Base-by-base conservation (phyloP, 1,140 invertebrate genomes). In the Hesperophylax magnus region DNA sequence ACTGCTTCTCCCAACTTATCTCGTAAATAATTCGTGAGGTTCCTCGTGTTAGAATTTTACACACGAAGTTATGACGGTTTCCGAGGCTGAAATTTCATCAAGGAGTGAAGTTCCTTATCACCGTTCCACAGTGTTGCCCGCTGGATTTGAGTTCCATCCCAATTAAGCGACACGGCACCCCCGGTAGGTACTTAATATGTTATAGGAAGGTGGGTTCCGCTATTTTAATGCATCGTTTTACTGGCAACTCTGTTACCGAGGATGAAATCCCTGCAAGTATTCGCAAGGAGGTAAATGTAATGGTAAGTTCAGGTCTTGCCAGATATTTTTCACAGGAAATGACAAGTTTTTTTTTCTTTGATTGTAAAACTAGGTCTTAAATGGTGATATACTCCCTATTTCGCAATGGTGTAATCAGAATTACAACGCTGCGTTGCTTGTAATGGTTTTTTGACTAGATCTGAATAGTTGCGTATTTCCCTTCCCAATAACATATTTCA, bases 121-220 rank as follows among this genome's bases (percentile, higher is more conserved):
- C 67, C 39, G 67, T 47, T 71, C 22, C 67, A 71, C 67, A 71
- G 67, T 71, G 67, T 71, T 47, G 67, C 67, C 39, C 67, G n/a
- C 67, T 39, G 39, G 67, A 71, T 53, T 71, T 71, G 27, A 71
- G 67, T 52, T 52, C 39, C 34, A 24, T 71, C 34, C 67, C 39
- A 71, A 71, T 71, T 71, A 71, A 71, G 18, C 67, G 67, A 53
- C 39, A 71, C 34, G 14, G 34, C 22, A 47, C 67, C 17, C n/a
- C 4, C 18, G 20, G 2, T n/a, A 20, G 56, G 18, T 20, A 61
- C 58, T 24, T 20, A 58, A 47, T 47, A 47, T 47, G 3, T 47
- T 11, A 15, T 61, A 20, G 18, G 58, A 24, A 18, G 58, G 18
- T 24, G 20, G 63, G 27, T 20, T 52, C 67, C 34, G 67, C 67